Percentiles rank a stretch among this genome's conserved stretches.
Evolutionary conservation across 2,113 vertebrate species (phyloP).

Genomic region (Lathamus discolor): DNA sequence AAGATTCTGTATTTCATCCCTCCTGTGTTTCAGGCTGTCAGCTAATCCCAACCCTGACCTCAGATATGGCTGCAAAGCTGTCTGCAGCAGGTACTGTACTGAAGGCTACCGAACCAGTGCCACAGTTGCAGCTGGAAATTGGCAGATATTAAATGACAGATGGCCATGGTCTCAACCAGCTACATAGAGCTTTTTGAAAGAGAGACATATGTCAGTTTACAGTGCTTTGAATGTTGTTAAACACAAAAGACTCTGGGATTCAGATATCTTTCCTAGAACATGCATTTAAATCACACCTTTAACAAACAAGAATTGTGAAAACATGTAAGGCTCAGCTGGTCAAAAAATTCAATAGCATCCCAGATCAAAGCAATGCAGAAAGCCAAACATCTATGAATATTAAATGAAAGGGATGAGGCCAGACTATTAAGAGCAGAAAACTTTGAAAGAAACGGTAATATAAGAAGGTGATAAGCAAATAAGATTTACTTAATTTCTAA

Average conservation of each 20-base stretch:
- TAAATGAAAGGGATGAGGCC: not conserved
- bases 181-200: not conserved
- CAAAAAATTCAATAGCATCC: not conserved
- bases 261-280: not conserved
- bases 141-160: conserved; percentile 37
- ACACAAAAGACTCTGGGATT: not conserved
- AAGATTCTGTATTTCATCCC: not conserved
- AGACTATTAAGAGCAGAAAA: not conserved
- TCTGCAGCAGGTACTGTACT: not conserved
- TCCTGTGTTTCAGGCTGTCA: not conserved
- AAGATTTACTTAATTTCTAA: not conserved
- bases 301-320: not conserved
- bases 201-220: not conserved
- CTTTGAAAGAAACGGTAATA: not conserved
- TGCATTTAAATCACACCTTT: not conserved
- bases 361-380: not conserved
- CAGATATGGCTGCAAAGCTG: not conserved
- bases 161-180: conserved; percentile 22
- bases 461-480: not conserved
- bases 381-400: not conserved
- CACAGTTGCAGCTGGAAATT: not conserved
- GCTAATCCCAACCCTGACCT: not conserved
- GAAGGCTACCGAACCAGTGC: not conserved
- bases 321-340: not conserved
- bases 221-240: conserved; percentile 3